A percentile compares a stretch with the other conserved stretches of the same genome.
These are phyloP conservation scores for Opisthocomus hoazin DNA, from an alignment of 2,113 vertebrate genomes.

Conservation along the genomic window DNA sequence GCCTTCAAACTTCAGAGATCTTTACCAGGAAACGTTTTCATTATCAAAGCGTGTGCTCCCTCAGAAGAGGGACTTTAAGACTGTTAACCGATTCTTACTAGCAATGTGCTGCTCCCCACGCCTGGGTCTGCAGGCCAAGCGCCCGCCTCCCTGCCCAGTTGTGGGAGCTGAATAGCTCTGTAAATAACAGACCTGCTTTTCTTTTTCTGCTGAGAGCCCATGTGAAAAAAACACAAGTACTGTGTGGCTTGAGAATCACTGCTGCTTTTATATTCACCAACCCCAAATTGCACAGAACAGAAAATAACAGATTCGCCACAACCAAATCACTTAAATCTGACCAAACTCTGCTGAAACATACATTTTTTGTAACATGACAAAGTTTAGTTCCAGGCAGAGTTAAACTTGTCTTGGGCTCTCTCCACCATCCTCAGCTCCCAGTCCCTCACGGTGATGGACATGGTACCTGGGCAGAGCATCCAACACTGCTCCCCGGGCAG, in stretches of 20 bases:
- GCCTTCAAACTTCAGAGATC: background rate
- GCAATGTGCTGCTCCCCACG: background rate
- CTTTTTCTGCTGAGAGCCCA: background rate
- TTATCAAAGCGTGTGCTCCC: background rate
- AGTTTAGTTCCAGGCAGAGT: background rate
- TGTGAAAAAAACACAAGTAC: background rate
- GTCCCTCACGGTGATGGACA: background rate
- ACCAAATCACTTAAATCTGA: background rate
- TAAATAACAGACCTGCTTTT: slow-evolving; percentile 16
- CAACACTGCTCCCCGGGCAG: fast-evolving
- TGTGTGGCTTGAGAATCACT: background rate
- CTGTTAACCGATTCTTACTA: background rate
- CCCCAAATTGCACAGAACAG: background rate
- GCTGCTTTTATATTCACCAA: background rate
- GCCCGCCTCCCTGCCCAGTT: background rate
- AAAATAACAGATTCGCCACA: background rate
- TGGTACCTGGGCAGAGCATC: background rate
- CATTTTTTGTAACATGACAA: background rate
- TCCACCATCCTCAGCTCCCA: background rate
- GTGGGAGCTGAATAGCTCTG: background rate
- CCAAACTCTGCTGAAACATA: background rate
- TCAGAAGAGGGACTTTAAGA: background rate
- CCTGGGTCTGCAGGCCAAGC: background rate
- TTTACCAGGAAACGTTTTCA: background rate
- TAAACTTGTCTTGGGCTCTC: background rate